Evolutionary conservation across 1,140 invertebrate genomes (phyloP), one percentile per base, ranked within the genome.

Genomic region (Drosophila chauvacae): DNA sequence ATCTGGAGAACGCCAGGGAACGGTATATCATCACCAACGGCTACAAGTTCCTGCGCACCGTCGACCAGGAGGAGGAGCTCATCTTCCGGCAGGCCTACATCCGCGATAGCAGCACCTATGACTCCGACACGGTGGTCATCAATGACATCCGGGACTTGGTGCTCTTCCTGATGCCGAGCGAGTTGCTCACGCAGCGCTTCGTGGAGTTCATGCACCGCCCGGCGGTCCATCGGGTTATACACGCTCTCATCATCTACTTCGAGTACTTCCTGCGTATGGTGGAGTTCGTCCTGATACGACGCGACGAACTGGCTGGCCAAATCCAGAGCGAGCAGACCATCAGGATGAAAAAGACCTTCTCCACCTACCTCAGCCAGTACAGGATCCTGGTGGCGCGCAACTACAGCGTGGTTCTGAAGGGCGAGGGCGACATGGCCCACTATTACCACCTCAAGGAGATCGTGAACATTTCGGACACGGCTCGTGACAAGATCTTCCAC

Each of bases 191-290:
- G 4, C 41, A 59, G 14, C 51, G 63, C n/a, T 92, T 92, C 51
- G 41, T 92, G 7, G 71, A 79, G 7, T 92, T 92, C 18, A 60
- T 92, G 45, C 84, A 91, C 39, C 80, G 70, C 0, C 73, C 84
- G 28, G 69, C 81, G 0, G 80, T 92, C 0, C 75, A 91, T 28
- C 53, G 73, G n/a, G 62, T 92, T 10, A 39, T 92, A 0, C 86
- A 91, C 35, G 75, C 91, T 1, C 63, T 92, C 7, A 70, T 91
- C 50, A 92, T 92, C 7, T 92, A 92, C 71, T 92, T 92, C 13
- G 91, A 92, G 53, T 86, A 92, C 58, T 92, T 83, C 39, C 41
- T 92, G 7, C 82, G 87, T 4, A 44, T 91, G 55, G 86, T 92
- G 4, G 91, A 92, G 42, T 91, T 91, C 35, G 74, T 92, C 7